phyloP scores from a whole-genome alignment of 2,113 vertebrate species.

The Ptyas mucosa region DNA sequence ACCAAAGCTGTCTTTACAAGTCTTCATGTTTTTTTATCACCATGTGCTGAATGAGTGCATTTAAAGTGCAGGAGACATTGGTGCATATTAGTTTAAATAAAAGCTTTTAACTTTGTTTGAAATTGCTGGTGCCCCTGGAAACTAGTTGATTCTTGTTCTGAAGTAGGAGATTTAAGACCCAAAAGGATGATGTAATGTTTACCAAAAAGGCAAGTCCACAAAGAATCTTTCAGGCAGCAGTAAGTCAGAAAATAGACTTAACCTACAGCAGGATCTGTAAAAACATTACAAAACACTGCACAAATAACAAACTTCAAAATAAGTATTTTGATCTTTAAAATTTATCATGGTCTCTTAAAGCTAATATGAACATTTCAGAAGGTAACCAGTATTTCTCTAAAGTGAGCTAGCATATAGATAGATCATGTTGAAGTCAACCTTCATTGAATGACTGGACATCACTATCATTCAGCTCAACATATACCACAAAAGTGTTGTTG shows the following conservation, averaged over 20 bases:
- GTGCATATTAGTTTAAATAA: background rate
- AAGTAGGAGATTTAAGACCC: slow-evolving; percentile 9
- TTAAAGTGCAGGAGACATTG: slow-evolving; percentile 18
- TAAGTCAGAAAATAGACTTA: background rate
- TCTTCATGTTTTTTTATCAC: slow-evolving; percentile 11
- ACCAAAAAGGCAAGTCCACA: slow-evolving; percentile 10
- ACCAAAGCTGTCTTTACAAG: slow-evolving; percentile 15
- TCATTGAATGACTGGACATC: background rate
- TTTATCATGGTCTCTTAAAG: background rate
- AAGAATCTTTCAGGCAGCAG: background rate
- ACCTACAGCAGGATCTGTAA: background rate
- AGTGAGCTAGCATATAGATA: background rate
- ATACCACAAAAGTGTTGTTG: background rate
- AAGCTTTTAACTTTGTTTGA: background rate
- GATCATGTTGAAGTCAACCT: background rate
- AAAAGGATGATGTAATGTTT: background rate
- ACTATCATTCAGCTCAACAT: background rate
- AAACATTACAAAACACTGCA: background rate
- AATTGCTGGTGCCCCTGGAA: slow-evolving; percentile 15
- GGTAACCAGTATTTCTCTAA: background rate
- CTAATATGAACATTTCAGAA: background rate
- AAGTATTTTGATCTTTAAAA: background rate
- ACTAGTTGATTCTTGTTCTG: background rate
- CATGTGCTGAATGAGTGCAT: background rate
- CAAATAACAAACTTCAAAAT: background rate